Conservation (phyloP, 1,140 invertebrate genomes). For the Anadara kagoshimensis region DNA sequence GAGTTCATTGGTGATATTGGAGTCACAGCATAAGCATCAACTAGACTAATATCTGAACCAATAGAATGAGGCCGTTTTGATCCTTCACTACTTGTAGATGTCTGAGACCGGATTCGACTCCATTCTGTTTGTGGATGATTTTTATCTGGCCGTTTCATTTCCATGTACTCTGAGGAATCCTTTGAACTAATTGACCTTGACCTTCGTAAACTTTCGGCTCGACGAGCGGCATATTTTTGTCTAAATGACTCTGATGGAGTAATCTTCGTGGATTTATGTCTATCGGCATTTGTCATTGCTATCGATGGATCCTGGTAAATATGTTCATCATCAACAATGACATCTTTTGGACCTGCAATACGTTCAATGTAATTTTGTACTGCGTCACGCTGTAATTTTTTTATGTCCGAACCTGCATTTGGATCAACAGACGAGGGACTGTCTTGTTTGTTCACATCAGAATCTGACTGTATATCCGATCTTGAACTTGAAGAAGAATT, state of each 20-base stretch:
- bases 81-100: neutral
- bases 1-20: slow-evolving; percentile 17
- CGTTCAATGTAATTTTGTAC: slow-evolving; percentile 89
- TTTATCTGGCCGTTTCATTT: slow-evolving; percentile 54
- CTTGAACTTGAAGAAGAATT: slow-evolving; percentile 18
- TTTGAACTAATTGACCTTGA: slow-evolving; percentile 58
- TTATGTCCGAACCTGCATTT: slow-evolving; percentile 85
- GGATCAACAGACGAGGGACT: slow-evolving; percentile 69
- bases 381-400: slow-evolving; percentile 88
- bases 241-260: slow-evolving; percentile 38
- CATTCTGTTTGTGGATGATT: slow-evolving; percentile 59
- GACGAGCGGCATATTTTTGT: slow-evolving; percentile 32
- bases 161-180: slow-evolving; percentile 57
- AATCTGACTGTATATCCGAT: slow-evolving; percentile 7
- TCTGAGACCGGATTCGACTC: slow-evolving; percentile 59
- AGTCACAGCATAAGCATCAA: slow-evolving; percentile 38
- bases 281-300: neutral
- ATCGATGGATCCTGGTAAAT: slow-evolving; percentile 1
- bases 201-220: slow-evolving; percentile 60
- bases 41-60: slow-evolving; percentile 41
- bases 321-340: slow-evolving; percentile 9
- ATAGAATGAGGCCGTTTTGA: slow-evolving; percentile 44
- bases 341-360: slow-evolving; percentile 74
- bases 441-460: neutral
- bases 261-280: slow-evolving; percentile 7